Evolutionary conservation across 2,888 invertebrate genomes (phyloP), one percentile per base, ranked within the genome.

Genomic region (Philereme vetulata): DNA sequence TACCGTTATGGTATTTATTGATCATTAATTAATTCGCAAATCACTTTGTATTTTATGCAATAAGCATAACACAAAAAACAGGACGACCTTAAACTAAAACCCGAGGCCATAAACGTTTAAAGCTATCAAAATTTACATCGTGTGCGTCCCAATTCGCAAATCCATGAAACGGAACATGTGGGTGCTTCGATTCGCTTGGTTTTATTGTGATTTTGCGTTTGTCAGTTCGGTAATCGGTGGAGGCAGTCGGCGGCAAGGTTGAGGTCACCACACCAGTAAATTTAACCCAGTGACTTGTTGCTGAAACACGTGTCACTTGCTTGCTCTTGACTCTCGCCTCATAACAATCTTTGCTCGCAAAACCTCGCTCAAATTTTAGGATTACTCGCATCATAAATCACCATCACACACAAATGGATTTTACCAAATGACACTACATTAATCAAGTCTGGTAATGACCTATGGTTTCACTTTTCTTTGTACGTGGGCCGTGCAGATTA

Each of bases 91-190:
- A 86, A 85, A 82, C 81, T 78, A 83, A 87, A 88, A 84, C 81
- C 74, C 77, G 78, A 78, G 81, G 83, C 84, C 81, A 83, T 86
- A 84, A 85, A 84, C 76, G 77, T 79, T 80, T 83, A 89, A 89
- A 90, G 89, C 83, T 87, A 85, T 84, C 84, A 82, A 83, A 86
- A 86, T 86, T 82, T 83, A 83, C 78, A 84, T 86, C 82, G 81
- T 73, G 76, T 77, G 76, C 84, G 90, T 88, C 86, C 88, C 84
- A 88, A 77, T 86, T 89, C 78, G 81, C 76, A 77, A 72, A 84
- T 81, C 81, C 76, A 78, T 82, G 82, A 85, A 81, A 84, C 83
- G 79, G 82, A 80, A 73, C 76, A 84, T 82, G 85, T 86, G 85
- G 87, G 86, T 82, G 84, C 78, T 69, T 70, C 71, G 71, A 75